Percentiles rank a stretch among this genome's conserved stretches.
These are phyloP conservation scores for Drosophila dunni DNA, from an alignment of 1,140 invertebrate genomes.

Conservation along the genomic window DNA sequence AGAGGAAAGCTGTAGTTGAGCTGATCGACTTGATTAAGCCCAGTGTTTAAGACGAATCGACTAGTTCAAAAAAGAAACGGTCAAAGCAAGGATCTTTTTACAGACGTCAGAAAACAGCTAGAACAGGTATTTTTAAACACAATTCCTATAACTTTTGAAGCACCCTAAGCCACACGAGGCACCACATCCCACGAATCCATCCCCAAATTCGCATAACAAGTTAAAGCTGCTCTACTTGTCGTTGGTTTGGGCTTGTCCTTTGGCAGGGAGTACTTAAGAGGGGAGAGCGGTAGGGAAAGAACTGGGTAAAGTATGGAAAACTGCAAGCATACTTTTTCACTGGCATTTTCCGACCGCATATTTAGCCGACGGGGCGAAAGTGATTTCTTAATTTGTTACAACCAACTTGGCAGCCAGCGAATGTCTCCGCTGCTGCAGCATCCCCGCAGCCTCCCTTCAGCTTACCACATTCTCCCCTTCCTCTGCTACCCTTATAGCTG, in stretches of 20 bases:
- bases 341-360: slow-evolving; percentile 21
- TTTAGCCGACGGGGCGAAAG: slow-evolving; percentile 55
- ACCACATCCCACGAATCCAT: too few relatives aligned
- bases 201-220: slow-evolving; percentile 25
- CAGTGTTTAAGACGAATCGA: too few relatives aligned
- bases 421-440: slow-evolving; percentile 14
- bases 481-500: not conserved
- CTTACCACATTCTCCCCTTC: not conserved
- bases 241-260: slow-evolving; percentile 34
- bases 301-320: not conserved
- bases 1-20: too few relatives aligned
- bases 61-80: too few relatives aligned
- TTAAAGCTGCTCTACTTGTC: slow-evolving; percentile 21
- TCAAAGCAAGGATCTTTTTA: too few relatives aligned
- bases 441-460: not conserved
- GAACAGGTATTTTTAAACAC: too few relatives aligned
- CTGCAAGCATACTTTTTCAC: slow-evolving; percentile 8
- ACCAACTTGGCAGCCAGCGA: slow-evolving; percentile 51
- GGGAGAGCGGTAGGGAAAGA: too few relatives aligned
- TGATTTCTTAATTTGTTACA: slow-evolving; percentile 80
- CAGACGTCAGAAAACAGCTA: too few relatives aligned
- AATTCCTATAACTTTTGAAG: too few relatives aligned
- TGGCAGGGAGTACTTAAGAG: not conserved
- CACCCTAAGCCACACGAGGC: too few relatives aligned
- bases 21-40: too few relatives aligned